Conservation (phyloP, 2,113 vertebrate species). For the Saimiri boliviensis region DNA sequence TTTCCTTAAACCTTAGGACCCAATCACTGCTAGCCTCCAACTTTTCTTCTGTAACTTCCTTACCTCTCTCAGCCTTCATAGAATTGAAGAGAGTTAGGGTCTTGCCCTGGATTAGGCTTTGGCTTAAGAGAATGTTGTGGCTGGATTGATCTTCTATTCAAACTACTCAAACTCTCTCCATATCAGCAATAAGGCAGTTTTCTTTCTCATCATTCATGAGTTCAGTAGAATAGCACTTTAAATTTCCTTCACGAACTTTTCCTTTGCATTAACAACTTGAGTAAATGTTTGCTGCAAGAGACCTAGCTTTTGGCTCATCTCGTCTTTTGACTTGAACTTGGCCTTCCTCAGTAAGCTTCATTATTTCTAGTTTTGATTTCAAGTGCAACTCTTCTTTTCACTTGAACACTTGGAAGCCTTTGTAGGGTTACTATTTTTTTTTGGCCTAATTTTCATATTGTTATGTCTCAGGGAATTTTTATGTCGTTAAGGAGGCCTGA, state of each 20-base stretch:
- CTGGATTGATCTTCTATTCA: no score
- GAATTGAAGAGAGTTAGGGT: neutral
- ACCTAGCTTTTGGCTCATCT: neutral
- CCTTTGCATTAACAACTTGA: neutral
- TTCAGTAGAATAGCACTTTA: neutral
- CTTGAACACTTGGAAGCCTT: neutral
- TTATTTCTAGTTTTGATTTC: neutral
- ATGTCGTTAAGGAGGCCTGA: neutral
- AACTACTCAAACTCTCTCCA: neutral
- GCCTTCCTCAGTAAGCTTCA: neutral
- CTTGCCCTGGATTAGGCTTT: neutral
- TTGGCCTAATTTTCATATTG: neutral
- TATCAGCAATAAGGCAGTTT: neutral
- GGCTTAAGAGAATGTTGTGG: no score
- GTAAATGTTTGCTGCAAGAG: neutral
- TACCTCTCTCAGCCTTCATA: neutral
- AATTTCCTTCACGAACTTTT: neutral
- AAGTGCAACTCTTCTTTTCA: neutral
- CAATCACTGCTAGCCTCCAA: neutral
- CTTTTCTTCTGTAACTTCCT: no score
- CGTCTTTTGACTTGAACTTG: neutral
- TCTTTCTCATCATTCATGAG: neutral
- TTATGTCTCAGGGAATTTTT: neutral
- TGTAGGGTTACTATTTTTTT: neutral
- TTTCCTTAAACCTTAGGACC: neutral